Conservation (phyloP, 2,113 vertebrate genomes). For the Meleagris gallopavo region DNA sequence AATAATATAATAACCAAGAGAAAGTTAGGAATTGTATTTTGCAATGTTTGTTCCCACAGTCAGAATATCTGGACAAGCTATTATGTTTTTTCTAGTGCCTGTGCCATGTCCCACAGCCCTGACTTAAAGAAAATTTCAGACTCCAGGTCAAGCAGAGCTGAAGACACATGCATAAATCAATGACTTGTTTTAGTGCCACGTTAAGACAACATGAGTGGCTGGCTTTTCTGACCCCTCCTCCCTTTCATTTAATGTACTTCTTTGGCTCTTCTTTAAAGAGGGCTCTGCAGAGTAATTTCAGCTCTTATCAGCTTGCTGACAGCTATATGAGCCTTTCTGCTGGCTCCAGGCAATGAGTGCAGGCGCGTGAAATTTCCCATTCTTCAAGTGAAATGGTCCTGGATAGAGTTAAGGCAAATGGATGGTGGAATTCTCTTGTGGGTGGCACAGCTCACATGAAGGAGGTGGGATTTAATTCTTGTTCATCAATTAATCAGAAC, state of each 20-base stretch:
- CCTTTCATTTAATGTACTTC: conserved; percentile 77
- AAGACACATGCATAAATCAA: conserved; percentile 79
- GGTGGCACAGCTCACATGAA: conserved; percentile 15
- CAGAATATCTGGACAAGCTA: neutral
- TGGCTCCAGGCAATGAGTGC: conserved; percentile 73
- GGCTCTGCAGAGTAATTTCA: conserved; percentile 80
- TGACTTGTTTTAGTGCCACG: conserved; percentile 79
- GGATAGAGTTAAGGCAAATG: conserved; percentile 48
- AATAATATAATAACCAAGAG: neutral
- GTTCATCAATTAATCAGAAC: neutral
- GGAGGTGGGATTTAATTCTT: conserved; percentile 9
- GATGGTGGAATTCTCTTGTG: conserved; percentile 15
- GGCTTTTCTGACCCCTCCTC: conserved; percentile 81
- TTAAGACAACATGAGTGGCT: conserved; percentile 76
- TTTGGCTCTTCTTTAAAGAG: conserved; percentile 82
- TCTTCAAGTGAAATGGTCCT: conserved; percentile 53
- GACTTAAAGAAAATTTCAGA: conserved; percentile 60
- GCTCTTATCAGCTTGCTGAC: conserved; percentile 85
- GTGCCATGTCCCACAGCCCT: conserved; percentile 19
- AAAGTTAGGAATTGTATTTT: neutral
- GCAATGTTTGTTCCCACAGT: neutral
- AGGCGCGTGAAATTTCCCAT: conserved; percentile 76
- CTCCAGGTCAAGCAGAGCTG: conserved; percentile 66
- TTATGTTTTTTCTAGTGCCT: neutral
- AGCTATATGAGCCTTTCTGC: conserved; percentile 83